A percentile compares a stretch with the other conserved stretches of the same genome.
These are phyloP conservation scores for Saccostrea glomerata DNA, from an alignment of 1,140 invertebrate species.

Conservation along the genomic window DNA sequence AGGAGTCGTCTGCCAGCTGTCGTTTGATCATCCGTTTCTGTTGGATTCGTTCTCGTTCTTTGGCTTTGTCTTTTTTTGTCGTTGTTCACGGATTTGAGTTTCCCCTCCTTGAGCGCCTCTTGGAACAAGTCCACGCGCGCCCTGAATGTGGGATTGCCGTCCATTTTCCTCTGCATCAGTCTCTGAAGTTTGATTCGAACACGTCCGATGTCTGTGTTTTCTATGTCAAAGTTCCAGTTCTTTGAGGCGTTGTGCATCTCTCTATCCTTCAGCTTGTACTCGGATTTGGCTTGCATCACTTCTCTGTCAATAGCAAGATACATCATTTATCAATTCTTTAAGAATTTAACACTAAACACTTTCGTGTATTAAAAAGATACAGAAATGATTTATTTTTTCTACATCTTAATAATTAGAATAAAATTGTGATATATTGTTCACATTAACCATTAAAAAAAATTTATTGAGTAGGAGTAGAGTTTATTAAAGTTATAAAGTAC, in stretches of 20 bases:
- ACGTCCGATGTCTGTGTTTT: slow-evolving; percentile 64
- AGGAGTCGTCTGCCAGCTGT: background rate
- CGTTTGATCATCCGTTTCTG: background rate
- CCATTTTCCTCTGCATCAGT: slow-evolving; percentile 62
- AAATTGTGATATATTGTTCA: too few species aligned
- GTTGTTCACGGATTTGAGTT: slow-evolving; percentile 16
- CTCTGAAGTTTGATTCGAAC: slow-evolving; percentile 63
- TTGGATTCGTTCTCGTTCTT: background rate
- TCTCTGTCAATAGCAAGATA: slow-evolving; percentile 52
- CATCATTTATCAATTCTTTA: too few species aligned
- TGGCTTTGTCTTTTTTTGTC: slow-evolving; percentile 1
- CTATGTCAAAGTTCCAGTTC: slow-evolving; percentile 40
- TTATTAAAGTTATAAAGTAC: too few species aligned
- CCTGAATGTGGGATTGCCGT: slow-evolving; percentile 55
- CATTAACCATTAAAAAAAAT: too few species aligned
- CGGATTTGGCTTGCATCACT: slow-evolving; percentile 57
- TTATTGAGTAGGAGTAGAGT: too few species aligned
- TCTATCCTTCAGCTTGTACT: slow-evolving; percentile 46
- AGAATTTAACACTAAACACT: too few species aligned
- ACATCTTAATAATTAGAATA: too few species aligned
- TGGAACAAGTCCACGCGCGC: slow-evolving; percentile 48
- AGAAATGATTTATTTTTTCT: too few species aligned
- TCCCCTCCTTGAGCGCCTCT: slow-evolving; percentile 39
- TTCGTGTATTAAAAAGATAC: too few species aligned
- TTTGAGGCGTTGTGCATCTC: slow-evolving; percentile 52